phyloP scores from a whole-genome alignment of 1,140 invertebrate genomes.

The Dendrolimus kikuchii region DNA sequence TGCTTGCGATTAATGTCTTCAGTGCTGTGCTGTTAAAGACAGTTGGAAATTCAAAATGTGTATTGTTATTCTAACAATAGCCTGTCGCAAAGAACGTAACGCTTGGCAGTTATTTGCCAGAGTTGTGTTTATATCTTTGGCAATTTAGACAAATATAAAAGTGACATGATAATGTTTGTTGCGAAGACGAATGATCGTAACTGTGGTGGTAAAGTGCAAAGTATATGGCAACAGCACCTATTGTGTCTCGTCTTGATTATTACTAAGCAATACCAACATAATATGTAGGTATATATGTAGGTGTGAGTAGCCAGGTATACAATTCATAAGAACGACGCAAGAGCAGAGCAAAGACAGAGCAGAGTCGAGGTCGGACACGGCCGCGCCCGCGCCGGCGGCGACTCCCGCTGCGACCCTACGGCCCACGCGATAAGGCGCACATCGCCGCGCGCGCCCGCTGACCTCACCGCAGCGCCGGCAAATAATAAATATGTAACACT shows the following conservation, averaged over 20 bases:
- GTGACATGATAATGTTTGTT: no score
- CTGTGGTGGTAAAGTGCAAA: no score
- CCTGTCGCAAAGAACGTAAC: no score
- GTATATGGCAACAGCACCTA: background rate
- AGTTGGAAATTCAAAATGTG: no score
- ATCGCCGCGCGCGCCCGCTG: slow-evolving; percentile 52
- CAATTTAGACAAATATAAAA: no score
- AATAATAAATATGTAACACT: slow-evolving; percentile 72
- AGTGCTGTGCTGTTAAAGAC: no score
- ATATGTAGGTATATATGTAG: slow-evolving; percentile 7
- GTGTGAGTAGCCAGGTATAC: slow-evolving; percentile 9
- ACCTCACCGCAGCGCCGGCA: slow-evolving; percentile 63
- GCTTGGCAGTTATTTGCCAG: no score
- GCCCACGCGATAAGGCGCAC: slow-evolving; percentile 58
- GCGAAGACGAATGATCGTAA: no score
- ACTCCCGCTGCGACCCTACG: slow-evolving; percentile 42
- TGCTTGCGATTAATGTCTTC: no score
- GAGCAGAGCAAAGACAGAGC: slow-evolving; percentile 54
- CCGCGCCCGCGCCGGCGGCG: slow-evolving; percentile 32
- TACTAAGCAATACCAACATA: background rate
- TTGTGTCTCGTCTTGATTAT: slow-evolving; percentile 2
- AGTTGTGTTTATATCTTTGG: no score
- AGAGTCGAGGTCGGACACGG: slow-evolving; percentile 49
- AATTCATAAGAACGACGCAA: slow-evolving; percentile 54
- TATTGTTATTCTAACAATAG: no score